phyloP scores from a whole-genome alignment of 2,113 vertebrate species.

The Alectura lathami region DNA sequence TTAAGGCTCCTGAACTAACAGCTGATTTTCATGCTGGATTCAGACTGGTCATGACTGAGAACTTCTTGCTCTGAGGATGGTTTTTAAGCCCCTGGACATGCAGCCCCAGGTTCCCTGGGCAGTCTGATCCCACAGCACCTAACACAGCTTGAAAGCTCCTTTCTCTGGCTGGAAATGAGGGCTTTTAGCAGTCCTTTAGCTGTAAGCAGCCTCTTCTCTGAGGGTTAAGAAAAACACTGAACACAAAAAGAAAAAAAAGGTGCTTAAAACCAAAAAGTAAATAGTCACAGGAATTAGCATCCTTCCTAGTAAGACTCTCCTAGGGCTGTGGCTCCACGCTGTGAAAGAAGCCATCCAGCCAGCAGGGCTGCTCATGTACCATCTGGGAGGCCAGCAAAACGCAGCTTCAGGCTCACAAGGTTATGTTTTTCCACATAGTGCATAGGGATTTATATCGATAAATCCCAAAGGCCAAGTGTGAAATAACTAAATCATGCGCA shows the following conservation, averaged over 20 bases:
- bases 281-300: background rate
- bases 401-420: background rate
- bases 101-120: background rate
- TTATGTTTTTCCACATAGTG: background rate
- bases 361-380: background rate
- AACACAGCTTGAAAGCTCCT: background rate
- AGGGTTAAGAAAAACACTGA: background rate
- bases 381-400: background rate
- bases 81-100: constrained; percentile 7
- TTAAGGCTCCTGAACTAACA: constrained; percentile 19
- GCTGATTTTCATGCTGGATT: constrained; percentile 2
- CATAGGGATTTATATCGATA: background rate
- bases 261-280: background rate
- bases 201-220: background rate
- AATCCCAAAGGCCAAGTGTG: background rate
- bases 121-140: background rate
- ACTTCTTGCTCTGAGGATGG: background rate
- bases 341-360: background rate
- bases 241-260: background rate
- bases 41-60: background rate
- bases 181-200: background rate
- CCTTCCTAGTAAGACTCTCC: background rate
- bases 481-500: background rate
- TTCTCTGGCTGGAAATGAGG: background rate
- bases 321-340: background rate